These are phyloP conservation scores for Pangasianodon gigas DNA, from an alignment of 2,113 vertebrate species.

Conservation along the genomic window DNA sequence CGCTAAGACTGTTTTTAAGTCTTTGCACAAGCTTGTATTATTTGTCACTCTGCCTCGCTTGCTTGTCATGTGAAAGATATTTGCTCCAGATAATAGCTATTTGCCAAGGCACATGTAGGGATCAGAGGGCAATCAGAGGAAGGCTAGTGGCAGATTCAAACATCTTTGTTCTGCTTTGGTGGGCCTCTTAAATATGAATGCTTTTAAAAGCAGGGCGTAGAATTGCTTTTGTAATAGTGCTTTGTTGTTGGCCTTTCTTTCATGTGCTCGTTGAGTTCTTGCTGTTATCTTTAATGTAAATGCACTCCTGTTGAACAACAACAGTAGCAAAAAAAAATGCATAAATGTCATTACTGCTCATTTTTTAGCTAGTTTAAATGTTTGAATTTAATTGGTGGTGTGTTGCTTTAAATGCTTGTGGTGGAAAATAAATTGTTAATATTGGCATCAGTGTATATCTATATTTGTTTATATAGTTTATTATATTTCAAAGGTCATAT, in stretches of 20 bases:
- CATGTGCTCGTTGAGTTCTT: slow-evolving; percentile 33
- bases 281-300: slow-evolving; percentile 5
- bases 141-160: neutral
- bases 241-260: slow-evolving; percentile 12
- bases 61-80: slow-evolving; percentile 20
- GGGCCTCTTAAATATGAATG: slow-evolving; percentile 1
- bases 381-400: neutral
- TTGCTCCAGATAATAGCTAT: neutral
- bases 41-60: slow-evolving; percentile 14
- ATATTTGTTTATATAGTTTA: neutral
- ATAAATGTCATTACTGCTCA: neutral
- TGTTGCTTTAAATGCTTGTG: neutral
- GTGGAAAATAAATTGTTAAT: no score
- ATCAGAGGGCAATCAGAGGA: slow-evolving; percentile 1
- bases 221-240: slow-evolving; percentile 14
- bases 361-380: neutral
- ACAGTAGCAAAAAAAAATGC: neutral
- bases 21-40: slow-evolving; percentile 27
- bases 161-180: slow-evolving; percentile 18
- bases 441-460: neutral
- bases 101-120: slow-evolving; percentile 10
- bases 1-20: neutral
- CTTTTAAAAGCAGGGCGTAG: neutral
- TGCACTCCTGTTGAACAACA: neutral
- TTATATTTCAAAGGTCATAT: neutral